Base-by-base conservation (phyloP, 2,113 vertebrate genomes). In the Ceuthmochares aereus region DNA sequence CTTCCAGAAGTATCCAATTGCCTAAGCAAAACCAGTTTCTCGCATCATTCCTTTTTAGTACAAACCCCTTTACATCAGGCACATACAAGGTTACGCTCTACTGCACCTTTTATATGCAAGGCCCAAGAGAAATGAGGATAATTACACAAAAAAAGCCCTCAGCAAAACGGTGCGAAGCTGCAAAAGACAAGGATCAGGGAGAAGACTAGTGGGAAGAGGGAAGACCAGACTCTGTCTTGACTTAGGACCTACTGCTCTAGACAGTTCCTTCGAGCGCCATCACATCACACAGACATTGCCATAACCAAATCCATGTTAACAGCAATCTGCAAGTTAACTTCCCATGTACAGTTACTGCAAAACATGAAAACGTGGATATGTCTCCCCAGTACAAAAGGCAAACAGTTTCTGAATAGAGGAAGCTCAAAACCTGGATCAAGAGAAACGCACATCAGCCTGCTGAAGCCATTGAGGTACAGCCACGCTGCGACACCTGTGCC, bases 381-480 rank as follows among this genome's bases (percentile, higher is more conserved):
- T 9, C 47, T 78, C 27, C 59, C 70, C 40, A 5, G 18, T 49
- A n/a, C 22, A 26, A 36, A 32, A 27, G 5, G 10, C 3, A 10
- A 8, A 9, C 3, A 10, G 10, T 10, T 70, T 56, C 21, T 23
- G 29, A 90, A 78, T 51, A 40, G 4, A 4, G 25, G 34, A 67
- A 88, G 56, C 56, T 87, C 42, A 51, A 85, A 67, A 36, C 8
- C 20, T 58, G 6, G 6, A 29, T 37, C 14, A 36, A 37, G 26
- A 43, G 27, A 55, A 80, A 37, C 1, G 30, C 4, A 34, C 32
- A 29, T 1, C 40, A 69, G 59, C 34, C 49, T 51, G 52, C 15
- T 25, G n/a, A 4, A 11, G 2, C 12, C 21, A 9, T 5, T 23
- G 6, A 3, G 0, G 4, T 11, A 9, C 1, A 2, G 43, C 63